phyloP scores from a whole-genome alignment of 2,797 vertebrate species.

The Furcifer pardalis region DNA sequence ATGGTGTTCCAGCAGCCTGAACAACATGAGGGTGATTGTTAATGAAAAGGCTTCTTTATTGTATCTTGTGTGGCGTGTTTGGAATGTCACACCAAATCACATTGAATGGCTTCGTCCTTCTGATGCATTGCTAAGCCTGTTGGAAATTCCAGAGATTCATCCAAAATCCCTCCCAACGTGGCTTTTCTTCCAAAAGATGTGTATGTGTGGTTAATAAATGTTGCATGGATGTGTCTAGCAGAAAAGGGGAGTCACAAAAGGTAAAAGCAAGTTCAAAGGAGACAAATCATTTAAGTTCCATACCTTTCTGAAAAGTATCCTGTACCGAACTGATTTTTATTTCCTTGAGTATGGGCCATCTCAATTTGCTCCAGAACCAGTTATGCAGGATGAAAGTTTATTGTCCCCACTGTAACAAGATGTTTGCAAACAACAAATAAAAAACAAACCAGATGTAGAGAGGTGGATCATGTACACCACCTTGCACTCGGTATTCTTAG shows the following conservation, averaged over 20 bases:
- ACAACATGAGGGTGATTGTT: slow-evolving; percentile 7
- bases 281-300: not conserved
- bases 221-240: not conserved
- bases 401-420: too few relatives aligned
- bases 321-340: not conserved
- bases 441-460: too few relatives aligned
- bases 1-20: not conserved
- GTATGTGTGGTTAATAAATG: slow-evolving; percentile 1
- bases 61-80: slow-evolving; percentile 8
- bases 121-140: not conserved
- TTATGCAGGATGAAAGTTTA: not conserved
- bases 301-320: not conserved
- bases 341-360: not conserved
- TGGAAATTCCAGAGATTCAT: slow-evolving; percentile 34
- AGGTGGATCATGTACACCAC: too few relatives aligned
- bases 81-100: slow-evolving; percentile 16
- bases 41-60: not conserved
- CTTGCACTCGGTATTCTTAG: too few relatives aligned
- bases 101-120: slow-evolving; percentile 34
- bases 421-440: too few relatives aligned
- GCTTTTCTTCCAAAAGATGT: not conserved
- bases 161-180: not conserved
- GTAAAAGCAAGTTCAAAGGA: not conserved
- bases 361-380: not conserved
- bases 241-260: slow-evolving; percentile 8